These are phyloP conservation scores for Gymnogyps californianus DNA, from an alignment of 2,113 vertebrate genomes.

Conservation along the genomic window DNA sequence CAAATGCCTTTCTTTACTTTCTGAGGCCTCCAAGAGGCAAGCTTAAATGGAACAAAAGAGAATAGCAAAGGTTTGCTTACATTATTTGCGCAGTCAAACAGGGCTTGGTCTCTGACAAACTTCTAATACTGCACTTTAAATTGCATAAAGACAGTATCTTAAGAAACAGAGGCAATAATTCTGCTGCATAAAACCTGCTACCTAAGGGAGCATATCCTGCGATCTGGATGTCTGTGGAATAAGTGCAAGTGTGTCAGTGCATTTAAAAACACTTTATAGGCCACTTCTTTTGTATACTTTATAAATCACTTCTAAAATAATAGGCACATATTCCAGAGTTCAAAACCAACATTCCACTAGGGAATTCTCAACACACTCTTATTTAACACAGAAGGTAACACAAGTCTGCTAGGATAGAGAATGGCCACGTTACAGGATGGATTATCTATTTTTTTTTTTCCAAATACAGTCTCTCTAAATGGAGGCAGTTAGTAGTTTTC, in stretches of 20 bases:
- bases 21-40: neutral
- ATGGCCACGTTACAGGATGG: neutral
- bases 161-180: neutral
- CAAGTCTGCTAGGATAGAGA: neutral
- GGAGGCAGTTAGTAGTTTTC: neutral
- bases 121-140: neutral
- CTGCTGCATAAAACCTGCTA: neutral
- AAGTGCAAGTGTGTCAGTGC: neutral
- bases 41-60: neutral
- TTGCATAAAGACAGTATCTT: neutral
- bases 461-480: neutral
- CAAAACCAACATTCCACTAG: neutral
- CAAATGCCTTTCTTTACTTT: neutral
- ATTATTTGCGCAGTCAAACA: neutral
- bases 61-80: neutral
- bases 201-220: neutral
- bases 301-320: neutral
- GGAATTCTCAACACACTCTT: neutral
- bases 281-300: neutral
- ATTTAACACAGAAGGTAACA: neutral
- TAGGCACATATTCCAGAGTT: neutral
- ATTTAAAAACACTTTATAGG: neutral
- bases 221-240: neutral
- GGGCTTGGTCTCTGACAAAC: neutral
- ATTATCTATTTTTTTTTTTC: neutral